phyloP scores from a whole-genome alignment of 2,113 vertebrate genomes.

The Ramphastos sulfuratus region DNA sequence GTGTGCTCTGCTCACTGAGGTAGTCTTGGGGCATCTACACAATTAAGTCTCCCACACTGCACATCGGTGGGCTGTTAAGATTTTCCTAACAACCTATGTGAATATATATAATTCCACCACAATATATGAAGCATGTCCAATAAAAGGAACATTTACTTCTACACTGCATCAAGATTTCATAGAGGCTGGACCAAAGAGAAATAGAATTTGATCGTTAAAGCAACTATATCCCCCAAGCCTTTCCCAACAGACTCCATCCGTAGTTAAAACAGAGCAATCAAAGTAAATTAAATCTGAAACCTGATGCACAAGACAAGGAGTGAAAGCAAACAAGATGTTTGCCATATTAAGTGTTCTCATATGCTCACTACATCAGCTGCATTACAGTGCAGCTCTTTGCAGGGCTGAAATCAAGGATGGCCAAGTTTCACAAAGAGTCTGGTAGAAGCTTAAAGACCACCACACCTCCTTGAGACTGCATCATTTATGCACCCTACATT shows the following conservation, averaged over 20 bases:
- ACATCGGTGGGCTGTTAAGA: slow-evolving; percentile 74
- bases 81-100: slow-evolving; percentile 74
- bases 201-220: slow-evolving; percentile 63
- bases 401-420: not conserved
- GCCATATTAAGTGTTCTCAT: not conserved
- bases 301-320: not conserved
- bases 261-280: slow-evolving; percentile 33
- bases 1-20: slow-evolving; percentile 47
- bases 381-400: not conserved
- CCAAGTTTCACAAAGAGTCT: not conserved
- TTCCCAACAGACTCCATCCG: not conserved
- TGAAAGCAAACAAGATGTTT: not conserved
- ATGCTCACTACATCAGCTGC: not conserved
- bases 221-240: slow-evolving; percentile 11
- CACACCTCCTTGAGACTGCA: not conserved
- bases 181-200: slow-evolving; percentile 64
- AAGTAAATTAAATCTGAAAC: slow-evolving; percentile 31
- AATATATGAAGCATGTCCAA: slow-evolving; percentile 76
- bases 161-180: slow-evolving; percentile 68
- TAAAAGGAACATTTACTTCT: slow-evolving; percentile 73
- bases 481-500: not conserved
- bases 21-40: slow-evolving; percentile 70
- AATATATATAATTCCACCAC: slow-evolving; percentile 72
- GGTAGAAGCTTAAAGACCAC: not conserved
- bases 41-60: slow-evolving; percentile 76